Conservation (phyloP, 2,888 invertebrate genomes). For the Isoperla grammatica region DNA sequence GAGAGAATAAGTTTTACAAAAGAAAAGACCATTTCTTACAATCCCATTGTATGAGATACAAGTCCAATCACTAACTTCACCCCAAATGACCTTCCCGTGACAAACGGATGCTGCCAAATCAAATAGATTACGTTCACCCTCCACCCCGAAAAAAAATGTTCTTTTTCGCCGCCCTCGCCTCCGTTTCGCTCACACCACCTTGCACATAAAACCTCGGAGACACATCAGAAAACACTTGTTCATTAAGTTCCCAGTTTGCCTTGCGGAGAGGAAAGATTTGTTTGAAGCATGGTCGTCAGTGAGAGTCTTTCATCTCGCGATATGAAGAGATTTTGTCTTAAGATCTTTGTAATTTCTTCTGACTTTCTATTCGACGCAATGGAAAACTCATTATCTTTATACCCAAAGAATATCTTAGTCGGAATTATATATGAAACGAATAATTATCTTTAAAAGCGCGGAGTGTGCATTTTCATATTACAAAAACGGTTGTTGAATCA, state of each 20-base stretch:
- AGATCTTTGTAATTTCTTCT: slow-evolving; percentile 16
- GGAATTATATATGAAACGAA: no score
- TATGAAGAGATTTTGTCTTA: slow-evolving; percentile 1
- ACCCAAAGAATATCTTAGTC: not conserved
- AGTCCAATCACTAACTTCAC: slow-evolving; percentile 24
- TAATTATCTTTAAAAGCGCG: no score
- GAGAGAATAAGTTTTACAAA: no score
- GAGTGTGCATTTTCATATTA: no score
- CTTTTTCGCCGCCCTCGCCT: slow-evolving; percentile 12
- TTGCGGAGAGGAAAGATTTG: slow-evolving; percentile 16
- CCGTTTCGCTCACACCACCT: not conserved
- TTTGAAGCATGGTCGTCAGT: not conserved
- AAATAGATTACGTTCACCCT: slow-evolving; percentile 24
- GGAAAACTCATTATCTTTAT: slow-evolving; percentile 15
- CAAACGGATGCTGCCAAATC: slow-evolving; percentile 22
- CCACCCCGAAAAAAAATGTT: not conserved
- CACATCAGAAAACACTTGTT: slow-evolving; percentile 3
- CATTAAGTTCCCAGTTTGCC: slow-evolving; percentile 11
- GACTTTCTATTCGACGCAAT: slow-evolving; percentile 5
- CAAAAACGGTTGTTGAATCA: no score
- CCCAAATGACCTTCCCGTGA: slow-evolving; percentile 8
- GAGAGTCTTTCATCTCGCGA: slow-evolving; percentile 16
- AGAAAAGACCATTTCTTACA: no score
- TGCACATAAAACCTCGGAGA: not conserved
- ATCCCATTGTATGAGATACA: no score